A percentile compares a stretch with the other conserved stretches of the same genome.
Conservation (phyloP, 2,888 invertebrate species). For the Gastrophysa polygoni region DNA sequence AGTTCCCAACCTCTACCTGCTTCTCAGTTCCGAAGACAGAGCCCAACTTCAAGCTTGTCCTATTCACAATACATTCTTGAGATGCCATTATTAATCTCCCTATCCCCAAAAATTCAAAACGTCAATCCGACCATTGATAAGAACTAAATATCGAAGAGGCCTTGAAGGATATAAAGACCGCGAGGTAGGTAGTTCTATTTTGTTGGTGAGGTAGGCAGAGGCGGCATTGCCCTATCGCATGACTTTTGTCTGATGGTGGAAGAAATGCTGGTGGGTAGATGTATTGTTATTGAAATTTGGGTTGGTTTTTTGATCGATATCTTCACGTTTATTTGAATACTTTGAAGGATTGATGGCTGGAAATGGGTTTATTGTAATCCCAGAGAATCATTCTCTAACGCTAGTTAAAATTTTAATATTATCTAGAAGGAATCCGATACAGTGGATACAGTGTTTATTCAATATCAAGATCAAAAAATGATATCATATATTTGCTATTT, state of each 20-base stretch:
- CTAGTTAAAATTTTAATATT: too few species aligned
- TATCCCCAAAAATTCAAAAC: conserved; percentile 18
- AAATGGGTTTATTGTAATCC: background rate
- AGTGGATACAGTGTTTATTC: too few species aligned
- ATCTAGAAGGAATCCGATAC: too few species aligned
- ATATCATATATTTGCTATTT: too few species aligned
- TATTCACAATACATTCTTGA: conserved; percentile 18
- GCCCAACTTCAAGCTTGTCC: background rate
- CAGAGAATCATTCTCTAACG: background rate
- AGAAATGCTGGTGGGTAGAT: background rate
- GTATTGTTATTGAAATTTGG: background rate
- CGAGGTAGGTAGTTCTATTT: conserved; percentile 24
- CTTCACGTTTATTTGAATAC: background rate
- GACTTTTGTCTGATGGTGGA: background rate
- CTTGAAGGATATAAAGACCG: conserved; percentile 5
- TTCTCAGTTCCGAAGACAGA: too few species aligned
- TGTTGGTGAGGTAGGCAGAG: conserved; percentile 9
- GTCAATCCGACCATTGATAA: conserved; percentile 27
- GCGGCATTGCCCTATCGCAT: background rate
- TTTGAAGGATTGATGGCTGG: background rate
- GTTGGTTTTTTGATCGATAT: background rate
- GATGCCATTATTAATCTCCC: conserved; percentile 27
- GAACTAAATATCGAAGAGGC: conserved; percentile 21
- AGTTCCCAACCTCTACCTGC: background rate
- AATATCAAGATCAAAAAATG: too few species aligned